Evolutionary conservation across 1,140 invertebrate species (phyloP), one percentile per base, ranked within the genome.

Genomic region (Drosophila pallidifrons): DNA sequence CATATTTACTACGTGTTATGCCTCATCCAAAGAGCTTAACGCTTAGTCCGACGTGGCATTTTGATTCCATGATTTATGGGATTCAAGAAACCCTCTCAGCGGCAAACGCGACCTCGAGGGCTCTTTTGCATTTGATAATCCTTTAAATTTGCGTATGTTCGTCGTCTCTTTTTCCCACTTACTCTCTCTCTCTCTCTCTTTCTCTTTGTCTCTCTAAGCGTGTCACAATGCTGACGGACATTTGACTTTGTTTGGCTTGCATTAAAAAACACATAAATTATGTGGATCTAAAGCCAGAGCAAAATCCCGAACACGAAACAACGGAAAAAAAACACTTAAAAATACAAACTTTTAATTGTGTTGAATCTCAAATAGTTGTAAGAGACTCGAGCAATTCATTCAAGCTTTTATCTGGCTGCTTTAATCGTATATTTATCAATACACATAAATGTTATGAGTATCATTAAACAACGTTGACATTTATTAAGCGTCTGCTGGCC

Each of bases 1-100:
- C 38, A 74, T 69, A 74, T 83, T 83, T 82, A 82, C 65, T 76
- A 83, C 80, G 76, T 82, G 77, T 80, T 82, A 80, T 75, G 72
- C 72, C 67, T 70, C 72, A 70, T 61, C 66, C 58, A 63, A 49
- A 58, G 67, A 75, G 72, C 72, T 75, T 75, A 75, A 58, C 72
- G 72, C 72, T 52, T 69, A 76, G 75, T 72, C 76, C 65, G 76
- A 80, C 76, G 81, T 81, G 81, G 73, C 81, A 85, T 82, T 83
- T 83, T 83, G 81, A 83, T 85, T 85, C 81, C 81, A 85, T 83
- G 81, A 83, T 83, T 83, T 83, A 83, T 83, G 81, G 77, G 67
- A 52, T 70, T 75, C 55, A 58, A 58, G 64, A 49, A 73, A 71
- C 60, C 73, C 68, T 64, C 59, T 15, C 59, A 45, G 20, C 49